Evolutionary conservation across 92 coral and sea anemone genomes (phyloP).

Genomic region (Epizoanthus scotinus): DNA sequence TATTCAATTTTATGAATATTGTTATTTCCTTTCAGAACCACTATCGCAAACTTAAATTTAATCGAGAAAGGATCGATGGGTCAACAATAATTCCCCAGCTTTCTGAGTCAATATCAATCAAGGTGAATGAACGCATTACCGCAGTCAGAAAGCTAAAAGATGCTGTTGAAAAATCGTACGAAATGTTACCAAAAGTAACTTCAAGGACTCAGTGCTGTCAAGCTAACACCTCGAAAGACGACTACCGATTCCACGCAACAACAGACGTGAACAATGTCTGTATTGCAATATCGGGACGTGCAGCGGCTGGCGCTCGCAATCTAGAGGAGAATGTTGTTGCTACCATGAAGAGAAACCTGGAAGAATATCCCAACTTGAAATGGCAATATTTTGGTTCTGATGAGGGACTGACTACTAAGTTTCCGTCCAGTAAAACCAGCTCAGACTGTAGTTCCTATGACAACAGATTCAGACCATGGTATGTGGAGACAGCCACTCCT

Average conservation of each 20-base stretch:
- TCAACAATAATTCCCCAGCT: slow-evolving; percentile 23
- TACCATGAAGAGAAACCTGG: slow-evolving; percentile 37
- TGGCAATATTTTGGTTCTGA: slow-evolving; percentile 76
- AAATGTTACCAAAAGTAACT: neutral
- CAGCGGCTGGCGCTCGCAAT: slow-evolving; percentile 26
- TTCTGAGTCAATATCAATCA: slow-evolving; percentile 32
- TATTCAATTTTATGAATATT: too few relatives aligned
- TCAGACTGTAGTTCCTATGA: slow-evolving; percentile 51
- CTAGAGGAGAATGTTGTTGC: slow-evolving; percentile 36
- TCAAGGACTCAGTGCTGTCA: slow-evolving; percentile 51
- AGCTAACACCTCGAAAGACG: slow-evolving; percentile 31
- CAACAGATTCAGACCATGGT: slow-evolving; percentile 62
- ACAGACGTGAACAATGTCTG: slow-evolving; percentile 42
- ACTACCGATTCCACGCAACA: slow-evolving; percentile 56
- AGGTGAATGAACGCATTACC: slow-evolving; percentile 41
- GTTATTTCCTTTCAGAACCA: slow-evolving; percentile 15
- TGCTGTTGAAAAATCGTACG: slow-evolving; percentile 57
- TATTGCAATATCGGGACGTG: slow-evolving; percentile 36
- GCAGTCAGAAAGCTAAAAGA: slow-evolving; percentile 34
- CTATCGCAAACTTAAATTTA: slow-evolving; percentile 45
- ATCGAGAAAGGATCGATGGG: slow-evolving; percentile 37
- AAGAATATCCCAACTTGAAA: slow-evolving; percentile 23
- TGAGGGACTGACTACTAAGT: slow-evolving; percentile 49
- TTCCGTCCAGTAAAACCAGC: slow-evolving; percentile 42
- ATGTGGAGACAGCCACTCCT: slow-evolving; percentile 62